These are phyloP conservation scores for Patella pellucida DNA, from an alignment of 2,888 invertebrate genomes.

Conservation along the genomic window DNA sequence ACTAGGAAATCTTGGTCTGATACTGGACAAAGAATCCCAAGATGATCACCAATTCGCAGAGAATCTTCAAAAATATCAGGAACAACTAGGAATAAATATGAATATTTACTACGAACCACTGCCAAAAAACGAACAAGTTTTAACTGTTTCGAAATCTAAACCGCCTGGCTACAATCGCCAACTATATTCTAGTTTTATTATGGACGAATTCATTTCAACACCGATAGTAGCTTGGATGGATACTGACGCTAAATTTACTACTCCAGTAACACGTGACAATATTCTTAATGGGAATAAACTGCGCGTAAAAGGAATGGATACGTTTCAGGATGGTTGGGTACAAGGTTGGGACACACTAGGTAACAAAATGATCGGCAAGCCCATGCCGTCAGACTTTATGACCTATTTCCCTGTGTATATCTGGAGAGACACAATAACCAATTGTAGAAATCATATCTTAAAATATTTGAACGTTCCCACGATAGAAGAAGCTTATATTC, in stretches of 20 bases:
- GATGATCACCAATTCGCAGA: not conserved
- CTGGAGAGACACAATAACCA: constrained; percentile 1
- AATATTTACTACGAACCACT: not conserved
- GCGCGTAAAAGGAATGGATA: not conserved
- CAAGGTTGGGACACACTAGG: not conserved
- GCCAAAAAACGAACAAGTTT: not conserved
- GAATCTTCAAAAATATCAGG: not conserved
- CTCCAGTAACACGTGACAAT: not conserved
- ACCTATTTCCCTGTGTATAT: not conserved
- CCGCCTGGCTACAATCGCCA: not conserved
- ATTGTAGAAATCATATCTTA: not conserved
- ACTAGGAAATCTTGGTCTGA: not conserved
- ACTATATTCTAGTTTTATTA: not conserved
- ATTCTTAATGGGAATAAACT: not conserved
- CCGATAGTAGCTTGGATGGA: not conserved
- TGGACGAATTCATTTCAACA: not conserved
- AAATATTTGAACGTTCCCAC: not conserved
- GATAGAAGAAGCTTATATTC: not conserved
- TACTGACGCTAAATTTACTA: not conserved
- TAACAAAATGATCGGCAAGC: not conserved
- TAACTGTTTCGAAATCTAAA: not conserved
- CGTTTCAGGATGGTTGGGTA: not conserved
- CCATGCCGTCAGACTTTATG: not conserved
- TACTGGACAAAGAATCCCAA: not conserved
- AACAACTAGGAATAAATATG: not conserved